phyloP scores from a whole-genome alignment of 2,113 vertebrate genomes.

The Cyprinodon tularosa region DNA sequence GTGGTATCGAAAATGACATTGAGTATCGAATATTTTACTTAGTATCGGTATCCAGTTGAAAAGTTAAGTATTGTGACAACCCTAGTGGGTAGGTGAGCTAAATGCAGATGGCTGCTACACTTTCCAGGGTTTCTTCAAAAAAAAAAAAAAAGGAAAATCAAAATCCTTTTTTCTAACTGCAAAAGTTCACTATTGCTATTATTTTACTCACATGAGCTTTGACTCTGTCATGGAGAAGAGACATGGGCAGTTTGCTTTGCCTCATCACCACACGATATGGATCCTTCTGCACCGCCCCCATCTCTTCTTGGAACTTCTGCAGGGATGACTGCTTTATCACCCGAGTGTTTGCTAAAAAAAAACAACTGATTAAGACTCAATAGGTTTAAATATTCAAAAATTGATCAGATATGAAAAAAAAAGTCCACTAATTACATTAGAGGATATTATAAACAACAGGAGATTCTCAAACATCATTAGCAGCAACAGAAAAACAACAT shows the following conservation, averaged over 20 bases:
- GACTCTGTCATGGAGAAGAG: conserved; percentile 88
- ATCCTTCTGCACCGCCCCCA: conserved; percentile 90
- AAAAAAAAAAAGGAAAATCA: background rate
- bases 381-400: background rate
- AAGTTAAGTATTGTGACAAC: no score
- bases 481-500: background rate
- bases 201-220: conserved; percentile 90
- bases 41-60: no score
- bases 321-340: conserved; percentile 97
- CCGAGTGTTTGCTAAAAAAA: conserved; percentile 89
- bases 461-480: background rate
- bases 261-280: conserved; percentile 96
- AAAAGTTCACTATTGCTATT: background rate
- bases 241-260: conserved; percentile 93
- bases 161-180: background rate
- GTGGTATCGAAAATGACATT: no score
- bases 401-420: background rate
- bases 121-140: background rate
- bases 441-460: background rate
- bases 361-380: background rate
- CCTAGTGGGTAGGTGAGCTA: background rate
- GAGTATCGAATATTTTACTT: no score
- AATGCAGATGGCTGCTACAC: background rate
- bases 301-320: conserved; percentile 97
- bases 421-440: no score